A percentile compares a stretch with the other conserved stretches of the same genome.
These are phyloP conservation scores for Yponomeuta plumbellus DNA, from an alignment of 2,888 invertebrate genomes.

Conservation along the genomic window DNA sequence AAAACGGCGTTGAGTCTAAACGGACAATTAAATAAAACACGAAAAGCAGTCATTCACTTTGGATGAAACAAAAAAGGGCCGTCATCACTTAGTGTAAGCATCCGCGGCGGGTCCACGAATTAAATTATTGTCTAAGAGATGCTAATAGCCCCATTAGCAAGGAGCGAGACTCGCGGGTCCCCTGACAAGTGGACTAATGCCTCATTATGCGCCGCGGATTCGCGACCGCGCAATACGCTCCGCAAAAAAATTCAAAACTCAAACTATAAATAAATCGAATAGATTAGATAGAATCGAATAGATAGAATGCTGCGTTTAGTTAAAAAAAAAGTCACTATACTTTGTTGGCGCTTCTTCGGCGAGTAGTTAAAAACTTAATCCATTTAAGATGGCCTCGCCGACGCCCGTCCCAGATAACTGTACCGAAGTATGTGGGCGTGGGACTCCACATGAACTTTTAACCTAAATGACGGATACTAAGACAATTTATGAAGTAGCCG, in stretches of 20 bases:
- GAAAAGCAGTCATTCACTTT: background rate
- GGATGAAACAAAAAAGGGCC: constrained; percentile 26
- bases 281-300: too few species aligned
- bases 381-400: constrained; percentile 12
- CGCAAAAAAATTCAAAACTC: constrained; percentile 17
- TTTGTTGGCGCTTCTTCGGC: background rate
- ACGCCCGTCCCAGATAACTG: background rate
- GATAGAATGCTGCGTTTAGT: too few species aligned
- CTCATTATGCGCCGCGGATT: constrained; percentile 36
- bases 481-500: background rate
- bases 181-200: constrained; percentile 32
- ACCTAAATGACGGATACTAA: background rate
- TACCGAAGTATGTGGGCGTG: background rate
- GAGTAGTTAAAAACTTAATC: constrained; percentile 11
- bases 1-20: background rate
- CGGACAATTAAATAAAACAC: background rate
- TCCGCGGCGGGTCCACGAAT: constrained; percentile 36
- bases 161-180: constrained; percentile 42
- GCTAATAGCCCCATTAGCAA: constrained; percentile 62
- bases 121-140: constrained; percentile 58
- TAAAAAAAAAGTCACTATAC: background rate
- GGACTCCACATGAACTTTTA: background rate
- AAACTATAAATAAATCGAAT: background rate
- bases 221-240: constrained; percentile 11
- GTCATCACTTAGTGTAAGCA: constrained; percentile 29